A percentile compares a stretch with the other conserved stretches of the same genome.
Conservation (phyloP, 2,888 invertebrate genomes). For the Tethea ocularis region DNA sequence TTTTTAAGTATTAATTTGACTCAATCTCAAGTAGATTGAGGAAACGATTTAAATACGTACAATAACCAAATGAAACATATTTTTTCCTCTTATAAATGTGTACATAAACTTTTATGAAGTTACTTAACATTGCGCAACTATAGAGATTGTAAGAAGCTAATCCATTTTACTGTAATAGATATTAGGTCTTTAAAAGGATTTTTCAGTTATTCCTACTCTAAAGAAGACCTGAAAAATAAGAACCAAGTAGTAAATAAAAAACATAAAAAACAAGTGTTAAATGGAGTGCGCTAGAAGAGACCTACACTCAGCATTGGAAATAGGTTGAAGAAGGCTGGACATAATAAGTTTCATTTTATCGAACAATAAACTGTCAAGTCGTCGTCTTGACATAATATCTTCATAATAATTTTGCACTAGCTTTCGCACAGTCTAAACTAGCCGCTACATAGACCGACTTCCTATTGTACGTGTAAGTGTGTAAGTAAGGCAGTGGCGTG, state of each 20-base stretch:
- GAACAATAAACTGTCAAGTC: neutral
- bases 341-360: too few relatives aligned
- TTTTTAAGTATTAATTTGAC: too few relatives aligned
- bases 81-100: neutral
- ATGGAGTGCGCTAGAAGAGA: too few relatives aligned
- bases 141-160: neutral
- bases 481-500: conserved; percentile 77
- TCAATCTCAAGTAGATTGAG: neutral
- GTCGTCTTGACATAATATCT: conserved; percentile 6
- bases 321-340: too few relatives aligned
- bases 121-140: neutral
- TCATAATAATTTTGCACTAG: conserved; percentile 40
- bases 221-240: neutral
- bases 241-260: too few relatives aligned
- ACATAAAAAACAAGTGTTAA: too few relatives aligned
- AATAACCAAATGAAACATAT: neutral
- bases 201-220: too few relatives aligned
- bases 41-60: too few relatives aligned
- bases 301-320: too few relatives aligned
- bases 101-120: neutral
- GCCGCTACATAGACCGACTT: conserved; percentile 65
- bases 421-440: conserved; percentile 39
- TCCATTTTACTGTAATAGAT: neutral
- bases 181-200: neutral
- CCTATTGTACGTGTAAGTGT: conserved; percentile 75